Conservation (phyloP, 2,113 vertebrate genomes). For the Platysteira castanea region DNA sequence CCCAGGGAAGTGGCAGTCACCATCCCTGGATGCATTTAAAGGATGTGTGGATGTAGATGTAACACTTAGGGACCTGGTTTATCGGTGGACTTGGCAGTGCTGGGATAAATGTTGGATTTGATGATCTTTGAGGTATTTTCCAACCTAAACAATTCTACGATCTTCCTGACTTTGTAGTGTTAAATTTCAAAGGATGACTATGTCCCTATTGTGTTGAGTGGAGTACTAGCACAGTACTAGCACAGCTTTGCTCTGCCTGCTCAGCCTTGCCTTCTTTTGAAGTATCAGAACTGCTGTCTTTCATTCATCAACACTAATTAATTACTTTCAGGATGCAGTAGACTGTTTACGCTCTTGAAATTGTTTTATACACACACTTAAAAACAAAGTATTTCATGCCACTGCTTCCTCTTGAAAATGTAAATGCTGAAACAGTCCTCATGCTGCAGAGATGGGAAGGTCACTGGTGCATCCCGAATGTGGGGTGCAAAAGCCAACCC, state of each 20-base stretch:
- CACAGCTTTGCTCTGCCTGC: not conserved
- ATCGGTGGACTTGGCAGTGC: not conserved
- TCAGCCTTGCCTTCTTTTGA: not conserved
- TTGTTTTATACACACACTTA: not conserved
- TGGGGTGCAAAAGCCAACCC: not conserved
- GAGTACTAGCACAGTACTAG: not conserved
- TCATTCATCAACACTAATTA: not conserved
- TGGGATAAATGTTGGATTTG: not conserved
- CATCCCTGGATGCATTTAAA: not conserved
- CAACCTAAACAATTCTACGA: not conserved
- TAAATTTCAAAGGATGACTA: not conserved
- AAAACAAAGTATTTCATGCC: not conserved
- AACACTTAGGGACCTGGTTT: not conserved
- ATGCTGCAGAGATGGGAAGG: not conserved
- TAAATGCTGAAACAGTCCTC: not conserved
- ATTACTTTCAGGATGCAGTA: not conserved
- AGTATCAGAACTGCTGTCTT: not conserved
- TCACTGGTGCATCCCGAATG: not conserved
- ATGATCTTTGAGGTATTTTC: not conserved
- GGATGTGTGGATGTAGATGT: not conserved
- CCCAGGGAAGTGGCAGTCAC: not conserved
- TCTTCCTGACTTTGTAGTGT: not conserved
- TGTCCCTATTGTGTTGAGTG: accelerated
- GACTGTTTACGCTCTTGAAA: not conserved
- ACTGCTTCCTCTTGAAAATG: not conserved